Evolutionary conservation across 2,888 invertebrate genomes (phyloP), one percentile per base, ranked within the genome.

Genomic region (Lycophotia porphyrea): DNA sequence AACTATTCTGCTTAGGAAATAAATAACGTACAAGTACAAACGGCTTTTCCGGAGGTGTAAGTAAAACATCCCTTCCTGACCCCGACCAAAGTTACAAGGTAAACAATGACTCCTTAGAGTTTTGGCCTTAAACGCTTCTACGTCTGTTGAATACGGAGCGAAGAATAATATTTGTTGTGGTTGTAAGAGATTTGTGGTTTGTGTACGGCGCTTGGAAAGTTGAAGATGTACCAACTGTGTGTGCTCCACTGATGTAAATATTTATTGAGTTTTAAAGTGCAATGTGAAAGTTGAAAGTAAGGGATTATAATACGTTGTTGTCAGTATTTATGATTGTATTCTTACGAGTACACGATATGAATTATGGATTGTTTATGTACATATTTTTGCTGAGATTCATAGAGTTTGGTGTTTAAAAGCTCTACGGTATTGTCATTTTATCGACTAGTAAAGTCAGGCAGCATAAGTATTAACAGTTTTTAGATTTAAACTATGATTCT

Each of bases 1-100:
- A 84, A 88, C 81, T 85, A 78, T 82, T 65, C 60, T 85, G 75
- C 80, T 86, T 71, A 76, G 79, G 81, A 84, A 83, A 87, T 87
- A 87, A 87, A 87, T 87, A 87, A 88, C 73, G 70, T 76, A 27
- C 63, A 87, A 84, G 83, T 84, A 85, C 87, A 86, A 81, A 86
- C 82, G 65, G 67, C 81, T 83, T 84, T 87, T 88, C 84, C 87
- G 85, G 84, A 83, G 84, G 86, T 84, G 83, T 89, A 88, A 90
- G 88, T 90, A 90, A 90, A 91, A 90, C 87, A 90, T 89, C 90
- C 90, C 87, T 90, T 89, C 84, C 90, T 88, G 90, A 87, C 86
- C 90, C 84, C 71, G 75, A 85, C 84, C 81, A 86, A 87, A 87
- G 85, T 85, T 85, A 85, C 84, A 87, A 90, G 87, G 89, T 87